Base-by-base conservation (phyloP, 2,797 vertebrate genomes). In the Cirrhinus mrigala region DNA sequence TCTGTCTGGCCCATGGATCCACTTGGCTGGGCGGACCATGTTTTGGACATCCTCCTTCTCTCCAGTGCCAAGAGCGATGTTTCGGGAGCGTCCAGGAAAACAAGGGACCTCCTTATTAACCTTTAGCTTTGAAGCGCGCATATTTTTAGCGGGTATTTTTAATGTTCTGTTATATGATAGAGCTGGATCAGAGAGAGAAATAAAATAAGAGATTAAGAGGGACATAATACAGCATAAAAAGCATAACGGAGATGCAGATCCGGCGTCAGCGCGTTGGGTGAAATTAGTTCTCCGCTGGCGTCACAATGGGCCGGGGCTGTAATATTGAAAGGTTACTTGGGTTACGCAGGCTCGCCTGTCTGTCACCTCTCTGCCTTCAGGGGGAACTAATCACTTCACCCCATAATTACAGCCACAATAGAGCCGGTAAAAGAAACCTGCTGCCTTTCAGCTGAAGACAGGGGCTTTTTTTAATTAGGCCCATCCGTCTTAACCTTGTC, bases 401-500 rank as follows among this genome's bases (percentile, higher is more conserved):
- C 95, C 95, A 93, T 96, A 96, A 96, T 96, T 96, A 96, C 90
- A 87, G 86, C 85, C 91, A 96, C 95, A 96, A 96, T 95, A 93
- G 94, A 92, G 90, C 91, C 93, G 37, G 93, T 96, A 95, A 95
- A 95, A 95, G 95, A 95, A 96, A 96, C 94, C 95, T 92, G 89
- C 93, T 89, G 92, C 94, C 89, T 94, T 94, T 94, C 95, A 95
- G 91, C 90, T 90, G 90, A 94, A 91, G 91, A 94, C 94, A 93
- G 93, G 92, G 89, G 90, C 90, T 93, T 94, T 93, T 95, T 95
- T 96, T 96, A 95, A 96, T 96, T 95, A 95, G 92, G 92, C 89
- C 94, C 93, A 96, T 96, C 95, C 93, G 94, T 96, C 96, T 95
- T 95, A 96, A 96, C 96, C 96, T 95, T 95, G 94, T 95, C 94